Percentiles rank a stretch among this genome's conserved stretches.
phyloP scores from a whole-genome alignment of 2,888 invertebrate species.

The Platycheirus rosarum region DNA sequence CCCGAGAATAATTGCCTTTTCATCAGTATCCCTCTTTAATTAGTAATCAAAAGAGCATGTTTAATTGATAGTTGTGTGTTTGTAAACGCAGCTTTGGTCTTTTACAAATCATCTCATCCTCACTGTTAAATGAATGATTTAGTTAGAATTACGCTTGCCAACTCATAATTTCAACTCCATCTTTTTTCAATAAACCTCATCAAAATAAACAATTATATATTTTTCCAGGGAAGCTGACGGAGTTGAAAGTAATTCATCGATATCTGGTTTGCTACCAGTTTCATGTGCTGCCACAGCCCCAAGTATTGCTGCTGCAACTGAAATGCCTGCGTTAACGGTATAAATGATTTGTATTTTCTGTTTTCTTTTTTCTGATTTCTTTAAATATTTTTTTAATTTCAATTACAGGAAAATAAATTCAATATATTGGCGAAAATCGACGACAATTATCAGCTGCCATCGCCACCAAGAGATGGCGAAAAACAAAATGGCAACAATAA shows the following conservation, averaged over 20 bases:
- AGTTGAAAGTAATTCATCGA: constrained; percentile 49
- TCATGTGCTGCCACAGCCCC: constrained; percentile 65
- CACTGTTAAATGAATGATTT: background rate
- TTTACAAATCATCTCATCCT: constrained; percentile 8
- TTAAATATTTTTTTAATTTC: background rate
- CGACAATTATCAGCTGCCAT: constrained; percentile 48
- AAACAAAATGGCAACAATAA: constrained; percentile 38
- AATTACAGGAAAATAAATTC: constrained; percentile 67
- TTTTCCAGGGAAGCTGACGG: constrained; percentile 46
- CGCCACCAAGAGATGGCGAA: constrained; percentile 47
- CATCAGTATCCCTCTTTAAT: background rate
- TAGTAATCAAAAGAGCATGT: constrained; percentile 13
- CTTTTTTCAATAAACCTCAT: no score
- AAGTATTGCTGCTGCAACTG: constrained; percentile 37
- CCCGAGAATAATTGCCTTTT: background rate
- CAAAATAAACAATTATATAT: no score
- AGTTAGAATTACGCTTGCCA: background rate
- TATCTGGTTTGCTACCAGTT: constrained; percentile 60
- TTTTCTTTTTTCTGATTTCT: background rate
- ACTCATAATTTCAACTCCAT: background rate
- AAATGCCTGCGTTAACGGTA: constrained; percentile 68
- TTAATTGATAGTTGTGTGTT: background rate
- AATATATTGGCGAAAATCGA: constrained; percentile 45
- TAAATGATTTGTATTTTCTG: background rate
- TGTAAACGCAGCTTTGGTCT: no score